Evolutionary conservation across 2,888 invertebrate genomes (phyloP).

Genomic region (Cataglyphis rosenhaueri): DNA sequence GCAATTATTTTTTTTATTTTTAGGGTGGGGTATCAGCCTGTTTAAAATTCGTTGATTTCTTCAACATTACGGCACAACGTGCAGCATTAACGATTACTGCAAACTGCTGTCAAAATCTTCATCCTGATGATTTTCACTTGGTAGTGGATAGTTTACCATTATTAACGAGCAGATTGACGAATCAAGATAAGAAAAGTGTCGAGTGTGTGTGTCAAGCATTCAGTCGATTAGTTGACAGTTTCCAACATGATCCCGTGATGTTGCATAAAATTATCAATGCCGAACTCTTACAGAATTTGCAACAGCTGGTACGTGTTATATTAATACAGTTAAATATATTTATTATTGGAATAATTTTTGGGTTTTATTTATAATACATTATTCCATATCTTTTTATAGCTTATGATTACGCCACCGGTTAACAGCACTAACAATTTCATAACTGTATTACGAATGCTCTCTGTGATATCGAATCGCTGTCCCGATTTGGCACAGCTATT

Average conservation of each 20-base stretch:
- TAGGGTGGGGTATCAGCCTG: conserved; percentile 98
- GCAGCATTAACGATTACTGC: conserved; percentile 98
- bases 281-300: conserved; percentile 96
- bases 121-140: conserved; percentile 97
- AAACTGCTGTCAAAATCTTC: conserved; percentile 98
- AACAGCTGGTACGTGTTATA: conserved; percentile 90
- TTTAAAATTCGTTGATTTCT: conserved; percentile 98
- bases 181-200: conserved; percentile 98
- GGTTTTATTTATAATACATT: not conserved
- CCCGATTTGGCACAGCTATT: conserved; percentile 97
- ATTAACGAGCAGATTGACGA: conserved; percentile 92
- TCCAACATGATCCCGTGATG: conserved; percentile 95
- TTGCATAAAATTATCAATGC: conserved; percentile 97
- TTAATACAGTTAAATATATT: conserved; percentile 63
- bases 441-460: conserved; percentile 97
- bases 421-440: conserved; percentile 98
- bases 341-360: not conserved
- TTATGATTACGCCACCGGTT: conserved; percentile 97
- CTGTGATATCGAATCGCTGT: conserved; percentile 98
- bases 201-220: conserved; percentile 99
- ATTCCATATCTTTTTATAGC: conserved; percentile 84
- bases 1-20: conserved; percentile 70
- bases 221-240: conserved; percentile 98
- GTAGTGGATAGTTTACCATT: conserved; percentile 95
- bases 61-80: conserved; percentile 98